Evolutionary conservation across 1,140 invertebrate genomes (phyloP), one percentile per base, ranked within the genome.

Genomic region (Brachystomella parvula): DNA sequence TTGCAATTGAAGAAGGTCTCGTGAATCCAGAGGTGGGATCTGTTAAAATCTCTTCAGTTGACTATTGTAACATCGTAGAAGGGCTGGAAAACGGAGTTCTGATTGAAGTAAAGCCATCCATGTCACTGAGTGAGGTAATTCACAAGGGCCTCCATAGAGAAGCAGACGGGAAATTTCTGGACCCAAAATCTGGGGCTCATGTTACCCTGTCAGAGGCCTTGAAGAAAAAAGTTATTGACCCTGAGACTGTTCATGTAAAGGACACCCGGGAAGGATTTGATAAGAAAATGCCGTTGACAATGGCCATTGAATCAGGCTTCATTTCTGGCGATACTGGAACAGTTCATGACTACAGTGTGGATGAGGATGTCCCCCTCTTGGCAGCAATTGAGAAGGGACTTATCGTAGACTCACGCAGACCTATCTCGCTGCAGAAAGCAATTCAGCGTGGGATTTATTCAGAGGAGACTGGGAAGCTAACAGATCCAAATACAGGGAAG

Each of bases 361-460:
- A 85, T 69, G 79, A 81, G 60, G 84, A 87, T 70, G 82, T 93
- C 39, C 84, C 84, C n/a, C 78, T 95, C 29, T 82, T 82, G 57
- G 86, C 92, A 77, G 90, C 90, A 2, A 88, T 92, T 69, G 85
- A 91, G 75, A 82, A 84, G 64, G 89, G 89, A 58, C 81, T 92
- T 53, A 81, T 93, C 19, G 81, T 89, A 64, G 90, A 93, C 75
- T 88, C 85, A 66, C 87, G 87, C 77, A 86, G 87, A 1, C 83
- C 89, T 0, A 82, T 93, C n/a, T 92, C 90, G 3, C 75, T 95
- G 32, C 92, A 94, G 75, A 81, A 88, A 76, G 88, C 89, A 1
- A 85, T 94, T 56, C 89, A 92, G 77, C 88, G 92, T 79, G 91
- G 91, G 1, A 77, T 92, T 0, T 93, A 93, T 75, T 86, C 90